Evolutionary conservation across 2,888 invertebrate species (phyloP).

Genomic region (Caenorhabditis afra): DNA sequence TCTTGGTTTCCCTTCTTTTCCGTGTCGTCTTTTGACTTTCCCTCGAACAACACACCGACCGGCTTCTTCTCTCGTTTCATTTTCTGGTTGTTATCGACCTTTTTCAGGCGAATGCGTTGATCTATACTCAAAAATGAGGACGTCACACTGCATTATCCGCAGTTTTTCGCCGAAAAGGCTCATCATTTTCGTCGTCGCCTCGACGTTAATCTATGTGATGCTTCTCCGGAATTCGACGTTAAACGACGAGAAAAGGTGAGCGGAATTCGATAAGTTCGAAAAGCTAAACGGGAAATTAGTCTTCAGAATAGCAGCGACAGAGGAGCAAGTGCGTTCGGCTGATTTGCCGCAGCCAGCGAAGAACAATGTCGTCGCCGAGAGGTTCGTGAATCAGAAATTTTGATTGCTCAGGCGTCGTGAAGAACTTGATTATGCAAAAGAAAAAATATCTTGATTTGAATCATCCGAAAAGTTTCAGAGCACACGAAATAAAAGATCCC

Average conservation of each 20-base stretch:
- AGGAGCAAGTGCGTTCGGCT: constrained; percentile 35
- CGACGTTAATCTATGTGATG: constrained; percentile 51
- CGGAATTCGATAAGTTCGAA: neutral
- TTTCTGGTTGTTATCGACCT: constrained; percentile 7
- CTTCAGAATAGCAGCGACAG: constrained; percentile 52
- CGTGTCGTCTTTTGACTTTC: constrained; percentile 24
- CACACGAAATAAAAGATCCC: constrained; percentile 41
- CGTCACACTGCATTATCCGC: constrained; percentile 50
- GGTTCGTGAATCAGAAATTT: constrained; percentile 6
- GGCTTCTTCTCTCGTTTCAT: neutral
- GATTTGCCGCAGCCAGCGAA: constrained; percentile 26
- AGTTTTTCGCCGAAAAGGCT: constrained; percentile 58
- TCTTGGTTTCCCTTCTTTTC: constrained; percentile 10
- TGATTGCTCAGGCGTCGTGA: no score
- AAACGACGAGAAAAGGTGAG: constrained; percentile 55
- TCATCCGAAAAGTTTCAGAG: neutral
- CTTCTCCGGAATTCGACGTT: constrained; percentile 43
- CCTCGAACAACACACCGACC: constrained; percentile 6
- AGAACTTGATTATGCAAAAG: no score
- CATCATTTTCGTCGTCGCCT: constrained; percentile 49
- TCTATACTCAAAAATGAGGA: constrained; percentile 26
- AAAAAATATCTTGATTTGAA: neutral
- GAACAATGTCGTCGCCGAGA: constrained; percentile 33
- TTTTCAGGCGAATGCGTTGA: constrained; percentile 26
- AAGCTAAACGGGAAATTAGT: constrained; percentile 14